Conservation (phyloP, 2,113 vertebrate species). For the Gymnorhina tibicen region DNA sequence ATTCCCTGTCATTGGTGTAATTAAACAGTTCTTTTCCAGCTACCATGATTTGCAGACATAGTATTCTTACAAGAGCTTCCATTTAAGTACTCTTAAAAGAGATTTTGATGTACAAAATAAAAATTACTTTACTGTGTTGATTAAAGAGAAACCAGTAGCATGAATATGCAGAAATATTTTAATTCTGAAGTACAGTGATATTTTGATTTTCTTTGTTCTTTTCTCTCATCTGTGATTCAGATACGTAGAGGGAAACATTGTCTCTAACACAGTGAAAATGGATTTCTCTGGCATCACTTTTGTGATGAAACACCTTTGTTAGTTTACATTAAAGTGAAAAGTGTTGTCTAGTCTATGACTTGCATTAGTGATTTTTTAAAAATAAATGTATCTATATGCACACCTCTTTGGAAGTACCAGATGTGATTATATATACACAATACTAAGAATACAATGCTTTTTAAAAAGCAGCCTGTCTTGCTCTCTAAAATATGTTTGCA, state of each 20-base stretch:
- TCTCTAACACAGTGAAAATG: neutral
- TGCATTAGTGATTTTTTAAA: neutral
- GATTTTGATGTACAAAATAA: neutral
- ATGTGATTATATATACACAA: neutral
- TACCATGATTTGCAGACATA: neutral
- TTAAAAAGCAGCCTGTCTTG: neutral
- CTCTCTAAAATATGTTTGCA: neutral
- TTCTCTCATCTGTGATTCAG: neutral
- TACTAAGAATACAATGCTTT: neutral
- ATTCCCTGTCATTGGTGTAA: neutral
- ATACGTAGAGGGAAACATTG: neutral
- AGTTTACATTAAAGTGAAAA: neutral
- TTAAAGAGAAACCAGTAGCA: neutral
- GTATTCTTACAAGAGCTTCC: neutral
- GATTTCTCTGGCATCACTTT: neutral
- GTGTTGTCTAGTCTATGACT: neutral
- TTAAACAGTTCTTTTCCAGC: neutral
- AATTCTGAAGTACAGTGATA: neutral
- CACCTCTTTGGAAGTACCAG: neutral
- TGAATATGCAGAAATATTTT: neutral
- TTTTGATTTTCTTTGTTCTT: conserved; percentile 11
- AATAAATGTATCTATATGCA: neutral
- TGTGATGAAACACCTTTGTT: neutral
- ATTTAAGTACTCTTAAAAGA: neutral
- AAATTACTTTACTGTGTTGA: neutral